phyloP scores from a whole-genome alignment of 2,888 invertebrate species.

The Oligia fasciuncula region DNA sequence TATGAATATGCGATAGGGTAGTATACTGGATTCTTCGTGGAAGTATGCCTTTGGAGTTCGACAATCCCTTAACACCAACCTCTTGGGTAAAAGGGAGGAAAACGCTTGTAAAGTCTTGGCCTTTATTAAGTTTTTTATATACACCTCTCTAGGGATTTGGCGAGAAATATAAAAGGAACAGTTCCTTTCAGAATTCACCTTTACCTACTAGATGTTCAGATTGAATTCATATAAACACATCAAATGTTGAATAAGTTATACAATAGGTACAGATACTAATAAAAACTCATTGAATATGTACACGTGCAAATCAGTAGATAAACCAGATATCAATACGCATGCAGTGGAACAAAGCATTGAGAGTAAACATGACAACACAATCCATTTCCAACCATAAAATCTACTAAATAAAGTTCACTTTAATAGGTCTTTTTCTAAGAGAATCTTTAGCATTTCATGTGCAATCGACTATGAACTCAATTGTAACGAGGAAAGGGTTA shows the following conservation, averaged over 20 bases:
- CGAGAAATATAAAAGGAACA: conserved; percentile 32
- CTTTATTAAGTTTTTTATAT: conserved; percentile 56
- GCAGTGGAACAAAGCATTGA: conserved; percentile 47
- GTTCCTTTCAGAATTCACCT: conserved; percentile 6
- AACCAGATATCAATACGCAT: conserved; percentile 63
- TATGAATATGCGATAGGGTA: conserved; percentile 22
- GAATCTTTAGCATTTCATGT: conserved; percentile 28
- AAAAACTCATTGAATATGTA: conserved; percentile 65
- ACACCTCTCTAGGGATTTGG: conserved; percentile 22
- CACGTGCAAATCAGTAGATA: conserved; percentile 69
- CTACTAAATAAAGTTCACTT: conserved; percentile 19
- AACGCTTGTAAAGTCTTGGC: conserved; percentile 40
- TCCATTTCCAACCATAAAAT: conserved; percentile 40
- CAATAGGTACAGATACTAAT: conserved; percentile 31
- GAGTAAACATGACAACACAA: conserved; percentile 26
- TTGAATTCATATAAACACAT: conserved; percentile 39
- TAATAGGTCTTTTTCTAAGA: conserved; percentile 2
- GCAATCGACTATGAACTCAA: conserved; percentile 40
- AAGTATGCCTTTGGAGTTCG: conserved; percentile 21
- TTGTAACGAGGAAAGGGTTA: neutral
- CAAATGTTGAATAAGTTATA: conserved; percentile 29
- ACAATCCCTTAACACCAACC: conserved; percentile 44
- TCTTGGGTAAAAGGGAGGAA: conserved; percentile 27
- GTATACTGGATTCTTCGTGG: conserved; percentile 10
- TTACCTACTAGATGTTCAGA: conserved; percentile 11